Percentiles rank a stretch among this genome's conserved stretches.
Evolutionary conservation across 2,888 invertebrate genomes (phyloP).

Genomic region (Campopleginae sp.): DNA sequence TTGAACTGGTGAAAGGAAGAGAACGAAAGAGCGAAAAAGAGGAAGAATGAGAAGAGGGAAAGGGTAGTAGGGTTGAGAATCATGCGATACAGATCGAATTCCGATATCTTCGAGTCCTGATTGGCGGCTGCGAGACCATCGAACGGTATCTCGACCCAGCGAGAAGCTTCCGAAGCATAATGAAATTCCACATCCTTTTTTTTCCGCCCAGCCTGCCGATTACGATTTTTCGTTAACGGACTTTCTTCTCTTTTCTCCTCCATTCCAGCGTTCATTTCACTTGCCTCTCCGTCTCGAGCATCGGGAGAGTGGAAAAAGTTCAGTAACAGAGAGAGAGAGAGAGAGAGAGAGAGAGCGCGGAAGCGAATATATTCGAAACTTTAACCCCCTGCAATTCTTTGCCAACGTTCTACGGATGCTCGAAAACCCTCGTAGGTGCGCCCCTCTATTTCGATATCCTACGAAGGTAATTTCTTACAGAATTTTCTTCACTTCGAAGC

Average conservation of each 20-base stretch:
- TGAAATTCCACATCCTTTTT: slow-evolving; percentile 76
- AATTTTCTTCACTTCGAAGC: slow-evolving; percentile 51
- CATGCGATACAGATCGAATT: slow-evolving; percentile 78
- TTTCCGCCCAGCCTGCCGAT: slow-evolving; percentile 47
- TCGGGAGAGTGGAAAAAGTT: slow-evolving; percentile 30
- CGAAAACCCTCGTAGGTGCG: slow-evolving; percentile 44
- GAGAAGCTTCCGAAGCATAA: slow-evolving; percentile 70
- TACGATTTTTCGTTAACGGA: slow-evolving; percentile 33
- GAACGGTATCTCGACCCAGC: slow-evolving; percentile 56
- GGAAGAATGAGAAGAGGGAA: slow-evolving; percentile 76
- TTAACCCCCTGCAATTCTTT: not conserved
- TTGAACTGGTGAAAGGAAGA: not conserved
- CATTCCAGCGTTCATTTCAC: slow-evolving; percentile 51
- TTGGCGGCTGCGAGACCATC: slow-evolving; percentile 70
- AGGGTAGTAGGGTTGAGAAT: slow-evolving; percentile 54
- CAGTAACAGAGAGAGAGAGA: slow-evolving; percentile 17
- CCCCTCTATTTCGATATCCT: not conserved
- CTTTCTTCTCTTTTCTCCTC: slow-evolving; percentile 45
- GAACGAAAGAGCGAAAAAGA: slow-evolving; percentile 42
- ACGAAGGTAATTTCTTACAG: slow-evolving; percentile 49
- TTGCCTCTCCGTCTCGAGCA: slow-evolving; percentile 8
- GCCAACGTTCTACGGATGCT: slow-evolving; percentile 20
- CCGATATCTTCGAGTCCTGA: slow-evolving; percentile 75
- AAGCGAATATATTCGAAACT: slow-evolving; percentile 39
- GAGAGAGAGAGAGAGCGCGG: no score